Conservation (phyloP, 2,888 invertebrate species). For the Sminthurinus aureus region DNA sequence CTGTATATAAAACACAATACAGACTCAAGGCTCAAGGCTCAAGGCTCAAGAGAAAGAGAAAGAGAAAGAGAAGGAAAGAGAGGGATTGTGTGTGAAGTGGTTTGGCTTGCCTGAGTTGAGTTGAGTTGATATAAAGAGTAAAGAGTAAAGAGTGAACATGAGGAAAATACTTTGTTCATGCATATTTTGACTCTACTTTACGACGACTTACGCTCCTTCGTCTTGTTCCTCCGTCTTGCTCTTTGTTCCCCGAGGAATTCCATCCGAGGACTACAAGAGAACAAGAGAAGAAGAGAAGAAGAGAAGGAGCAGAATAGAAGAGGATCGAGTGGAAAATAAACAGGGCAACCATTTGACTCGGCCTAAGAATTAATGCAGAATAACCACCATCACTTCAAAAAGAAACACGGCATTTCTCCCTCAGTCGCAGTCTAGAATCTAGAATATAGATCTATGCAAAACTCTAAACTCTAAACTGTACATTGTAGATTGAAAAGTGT, state of each 20-base stretch:
- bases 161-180: background rate
- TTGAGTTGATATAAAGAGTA: too few relatives aligned
- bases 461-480: background rate
- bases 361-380: slow-evolving; percentile 26
- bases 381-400: slow-evolving; percentile 13
- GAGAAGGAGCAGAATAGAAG: too few relatives aligned
- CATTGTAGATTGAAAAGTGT: background rate
- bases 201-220: background rate
- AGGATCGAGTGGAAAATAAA: slow-evolving; percentile 26
- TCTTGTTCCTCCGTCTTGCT: background rate
- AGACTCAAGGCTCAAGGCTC: too few relatives aligned
- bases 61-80: too few relatives aligned
- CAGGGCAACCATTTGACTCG: slow-evolving; percentile 32
- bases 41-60: background rate
- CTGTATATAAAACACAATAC: too few relatives aligned
- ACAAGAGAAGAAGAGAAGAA: too few relatives aligned
- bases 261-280: too few relatives aligned
- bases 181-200: slow-evolving; percentile 6
- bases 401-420: background rate
- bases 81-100: too few relatives aligned
- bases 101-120: too few relatives aligned
- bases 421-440: too few relatives aligned
- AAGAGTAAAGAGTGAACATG: background rate
- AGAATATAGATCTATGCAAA: too few relatives aligned
- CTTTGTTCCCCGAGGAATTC: slow-evolving; percentile 20